Conservation (phyloP, 2,797 vertebrate genomes). For the Momotus momota region DNA sequence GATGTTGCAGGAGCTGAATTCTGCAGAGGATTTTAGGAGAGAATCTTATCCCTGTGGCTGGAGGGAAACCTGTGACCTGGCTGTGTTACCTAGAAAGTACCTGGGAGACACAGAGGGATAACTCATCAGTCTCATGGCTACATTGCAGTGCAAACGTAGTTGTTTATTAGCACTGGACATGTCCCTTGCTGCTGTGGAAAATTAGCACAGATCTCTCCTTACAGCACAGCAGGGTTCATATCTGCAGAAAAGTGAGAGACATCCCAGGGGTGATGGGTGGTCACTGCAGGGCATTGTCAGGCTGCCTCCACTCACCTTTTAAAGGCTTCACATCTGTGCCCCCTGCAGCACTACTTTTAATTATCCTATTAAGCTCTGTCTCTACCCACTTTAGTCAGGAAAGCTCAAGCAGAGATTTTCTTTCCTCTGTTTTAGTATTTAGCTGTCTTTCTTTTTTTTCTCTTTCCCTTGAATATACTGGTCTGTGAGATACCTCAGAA, state of each 20-base stretch:
- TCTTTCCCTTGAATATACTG: not conserved
- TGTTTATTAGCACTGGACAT: not conserved
- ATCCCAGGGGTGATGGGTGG: not conserved
- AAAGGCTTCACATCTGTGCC: not conserved
- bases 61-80: not conserved
- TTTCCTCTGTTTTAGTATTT: not conserved
- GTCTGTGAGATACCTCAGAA: not conserved
- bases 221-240: not conserved
- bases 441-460: not conserved
- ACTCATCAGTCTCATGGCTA: not conserved
- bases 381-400: not conserved
- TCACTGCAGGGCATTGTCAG: not conserved
- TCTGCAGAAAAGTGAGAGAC: not conserved
- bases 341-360: not conserved
- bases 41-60: not conserved
- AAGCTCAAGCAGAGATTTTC: not conserved
- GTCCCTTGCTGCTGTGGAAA: not conserved
- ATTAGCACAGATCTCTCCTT: not conserved
- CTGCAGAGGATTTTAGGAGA: not conserved
- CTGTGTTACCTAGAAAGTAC: not conserved
- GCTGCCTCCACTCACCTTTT: not conserved
- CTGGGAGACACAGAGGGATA: not conserved
- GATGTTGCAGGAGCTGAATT: not conserved
- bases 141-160: rapidly evolving
- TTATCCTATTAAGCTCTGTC: conserved; percentile 14